phyloP scores from a whole-genome alignment of 2,113 vertebrate species.

The Phyllostomus discolor region DNA sequence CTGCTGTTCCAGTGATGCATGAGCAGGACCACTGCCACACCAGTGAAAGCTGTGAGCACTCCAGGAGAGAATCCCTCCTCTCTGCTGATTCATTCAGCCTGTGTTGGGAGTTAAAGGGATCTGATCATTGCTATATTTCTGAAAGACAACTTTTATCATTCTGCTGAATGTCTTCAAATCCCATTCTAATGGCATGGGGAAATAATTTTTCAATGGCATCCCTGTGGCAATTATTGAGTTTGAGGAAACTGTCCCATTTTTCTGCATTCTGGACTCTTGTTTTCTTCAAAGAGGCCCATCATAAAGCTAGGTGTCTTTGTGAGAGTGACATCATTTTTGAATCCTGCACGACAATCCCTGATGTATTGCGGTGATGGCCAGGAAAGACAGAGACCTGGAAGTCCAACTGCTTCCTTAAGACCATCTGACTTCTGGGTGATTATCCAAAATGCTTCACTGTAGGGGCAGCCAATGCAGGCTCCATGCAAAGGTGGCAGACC shows the following conservation, averaged over 20 bases:
- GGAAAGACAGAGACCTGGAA: background rate
- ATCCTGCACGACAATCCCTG: background rate
- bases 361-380: background rate
- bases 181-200: conserved; percentile 82
- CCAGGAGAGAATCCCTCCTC: conserved; percentile 92
- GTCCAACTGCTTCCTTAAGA: background rate
- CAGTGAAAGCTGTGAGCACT: conserved; percentile 89
- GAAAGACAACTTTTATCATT: conserved; percentile 86
- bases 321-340: background rate
- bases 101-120: conserved; percentile 68
- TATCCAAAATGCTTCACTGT: background rate
- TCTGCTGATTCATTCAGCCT: conserved; percentile 77
- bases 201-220: conserved; percentile 93
- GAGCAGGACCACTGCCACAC: conserved; percentile 90
- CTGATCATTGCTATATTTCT: conserved; percentile 88
- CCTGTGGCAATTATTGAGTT: conserved; percentile 94
- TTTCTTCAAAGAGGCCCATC: conserved; percentile 93
- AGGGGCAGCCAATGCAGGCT: background rate
- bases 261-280: conserved; percentile 93
- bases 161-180: conserved; percentile 86
- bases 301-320: conserved; percentile 82
- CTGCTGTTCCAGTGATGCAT: conserved; percentile 92
- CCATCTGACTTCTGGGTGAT: background rate
- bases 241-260: conserved; percentile 96
- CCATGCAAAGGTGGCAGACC: too few species aligned